A percentile compares a stretch with the other conserved stretches of the same genome.
Conservation (phyloP, 1,140 invertebrate species). For the Formica selysi region DNA sequence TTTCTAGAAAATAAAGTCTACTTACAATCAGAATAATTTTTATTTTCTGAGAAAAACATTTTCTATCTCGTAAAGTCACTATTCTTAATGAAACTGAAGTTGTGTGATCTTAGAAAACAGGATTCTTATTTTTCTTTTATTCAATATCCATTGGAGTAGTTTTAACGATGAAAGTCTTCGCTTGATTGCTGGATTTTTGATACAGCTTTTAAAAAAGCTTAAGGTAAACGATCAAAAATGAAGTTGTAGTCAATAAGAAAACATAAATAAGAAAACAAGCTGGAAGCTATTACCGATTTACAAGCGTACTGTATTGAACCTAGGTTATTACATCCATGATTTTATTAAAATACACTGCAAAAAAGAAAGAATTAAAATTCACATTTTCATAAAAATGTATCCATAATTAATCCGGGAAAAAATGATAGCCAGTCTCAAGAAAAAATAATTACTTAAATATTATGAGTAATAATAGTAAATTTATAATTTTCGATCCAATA, state of each 20-base stretch:
- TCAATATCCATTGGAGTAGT: background rate
- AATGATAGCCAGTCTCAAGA: background rate
- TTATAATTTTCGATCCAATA: background rate
- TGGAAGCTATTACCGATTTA: background rate
- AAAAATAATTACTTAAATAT: background rate
- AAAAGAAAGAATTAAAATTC: background rate
- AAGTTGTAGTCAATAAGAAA: background rate
- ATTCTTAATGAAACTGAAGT: slow-evolving; percentile 41
- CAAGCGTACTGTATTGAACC: background rate
- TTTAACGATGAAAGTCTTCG: slow-evolving; percentile 19
- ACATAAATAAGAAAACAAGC: background rate
- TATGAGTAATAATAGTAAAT: background rate
- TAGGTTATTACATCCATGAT: background rate
- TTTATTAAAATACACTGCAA: slow-evolving; percentile 7
- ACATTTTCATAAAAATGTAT: background rate
- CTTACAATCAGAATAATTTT: background rate
- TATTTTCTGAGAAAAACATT: background rate
- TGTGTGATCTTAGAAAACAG: background rate
- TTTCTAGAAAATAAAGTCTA: background rate
- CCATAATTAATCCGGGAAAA: background rate
- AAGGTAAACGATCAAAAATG: background rate
- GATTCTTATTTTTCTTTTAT: slow-evolving; percentile 18
- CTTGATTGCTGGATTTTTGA: background rate
- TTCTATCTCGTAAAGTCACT: background rate
- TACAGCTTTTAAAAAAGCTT: background rate